Base-by-base conservation (phyloP, 92 coral and sea anemone genomes). In the Palythoa heliodiscus region DNA sequence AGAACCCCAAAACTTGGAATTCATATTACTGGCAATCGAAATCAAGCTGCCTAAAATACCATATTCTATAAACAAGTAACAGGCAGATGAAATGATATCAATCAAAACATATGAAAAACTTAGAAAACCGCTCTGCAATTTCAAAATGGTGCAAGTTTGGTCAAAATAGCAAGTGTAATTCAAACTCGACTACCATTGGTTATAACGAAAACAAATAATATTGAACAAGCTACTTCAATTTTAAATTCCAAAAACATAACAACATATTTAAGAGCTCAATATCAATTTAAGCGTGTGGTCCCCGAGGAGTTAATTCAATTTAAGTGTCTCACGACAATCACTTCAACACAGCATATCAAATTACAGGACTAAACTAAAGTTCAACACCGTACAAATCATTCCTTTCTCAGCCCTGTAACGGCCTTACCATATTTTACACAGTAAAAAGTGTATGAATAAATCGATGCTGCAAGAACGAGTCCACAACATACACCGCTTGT, bases 381-480 rank as follows among this genome's bases (percentile, higher is more conserved):
- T 85, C 84, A 13, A 82, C 74, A 82, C 74, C 88, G 58, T 76
- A 70, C 82, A 77, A 86, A 68, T 52, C 76, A 50, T 50, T 37
- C 67, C 66, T 87, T 75, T 78, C 87, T 23, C 60, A 87, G 86
- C 90, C 92, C 90, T 87, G 76, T 83, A 83, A 66, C 88, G 98
- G 93, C 93, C 87, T 87, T 86, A 93, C 98, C 90, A 81, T 74
- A 95, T 92, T 94, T 94, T 94, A 94, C 98, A 94, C 92, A 89
- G 98, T 94, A 94, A 94, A 94, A 94, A 87, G 77, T 89, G 55
- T 73, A 73, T 89, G 37, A 57, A 77, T 79, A 69, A 75, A 76
- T 73, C 89, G 83, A 84, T 85, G 90, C 76, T 83, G 91, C 19
- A 58, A 79, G 75, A 82, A 85, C 60, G 14, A 78, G 58, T 81